Evolutionary conservation across 2,113 vertebrate genomes (phyloP).

Genomic region (Prietella phreatophila): DNA sequence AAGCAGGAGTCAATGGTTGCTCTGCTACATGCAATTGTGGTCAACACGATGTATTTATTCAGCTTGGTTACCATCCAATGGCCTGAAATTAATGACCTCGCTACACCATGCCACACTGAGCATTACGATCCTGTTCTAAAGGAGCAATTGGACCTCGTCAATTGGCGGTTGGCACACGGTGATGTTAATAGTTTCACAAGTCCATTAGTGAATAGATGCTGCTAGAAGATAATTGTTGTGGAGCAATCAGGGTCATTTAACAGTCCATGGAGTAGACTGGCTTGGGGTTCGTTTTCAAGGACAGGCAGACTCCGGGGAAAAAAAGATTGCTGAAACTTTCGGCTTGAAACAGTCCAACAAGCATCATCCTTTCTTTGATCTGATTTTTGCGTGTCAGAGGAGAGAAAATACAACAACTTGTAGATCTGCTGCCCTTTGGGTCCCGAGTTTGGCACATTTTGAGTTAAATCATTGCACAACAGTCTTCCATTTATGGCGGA

Average conservation of each 20-base stretch:
- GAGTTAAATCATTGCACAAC: neutral
- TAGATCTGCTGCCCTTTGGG: too few species aligned
- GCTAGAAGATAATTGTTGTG: slow-evolving; percentile 32
- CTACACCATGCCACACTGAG: slow-evolving; percentile 16
- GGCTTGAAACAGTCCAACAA: neutral
- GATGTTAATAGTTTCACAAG: slow-evolving; percentile 34
- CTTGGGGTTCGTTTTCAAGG: neutral
- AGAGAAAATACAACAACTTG: neutral
- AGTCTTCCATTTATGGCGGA: neutral
- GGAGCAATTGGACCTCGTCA: neutral
- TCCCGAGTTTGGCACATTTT: too few species aligned
- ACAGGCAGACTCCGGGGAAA: neutral
- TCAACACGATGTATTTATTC: slow-evolving; percentile 1
- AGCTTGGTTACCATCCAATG: neutral
- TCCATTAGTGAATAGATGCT: slow-evolving; percentile 32
- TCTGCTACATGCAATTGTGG: neutral
- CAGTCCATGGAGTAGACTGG: neutral
- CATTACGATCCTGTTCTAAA: slow-evolving; percentile 6
- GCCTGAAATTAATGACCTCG: neutral
- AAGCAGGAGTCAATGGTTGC: slow-evolving; percentile 25
- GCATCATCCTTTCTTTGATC: neutral
- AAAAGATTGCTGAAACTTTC: neutral
- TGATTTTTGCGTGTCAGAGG: neutral
- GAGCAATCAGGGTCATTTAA: slow-evolving; percentile 32
- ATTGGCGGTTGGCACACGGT: slow-evolving; percentile 35